Conservation (phyloP, 37 sponge, comb jelly and placozoan species). For the Ephydatia muelleri region DNA sequence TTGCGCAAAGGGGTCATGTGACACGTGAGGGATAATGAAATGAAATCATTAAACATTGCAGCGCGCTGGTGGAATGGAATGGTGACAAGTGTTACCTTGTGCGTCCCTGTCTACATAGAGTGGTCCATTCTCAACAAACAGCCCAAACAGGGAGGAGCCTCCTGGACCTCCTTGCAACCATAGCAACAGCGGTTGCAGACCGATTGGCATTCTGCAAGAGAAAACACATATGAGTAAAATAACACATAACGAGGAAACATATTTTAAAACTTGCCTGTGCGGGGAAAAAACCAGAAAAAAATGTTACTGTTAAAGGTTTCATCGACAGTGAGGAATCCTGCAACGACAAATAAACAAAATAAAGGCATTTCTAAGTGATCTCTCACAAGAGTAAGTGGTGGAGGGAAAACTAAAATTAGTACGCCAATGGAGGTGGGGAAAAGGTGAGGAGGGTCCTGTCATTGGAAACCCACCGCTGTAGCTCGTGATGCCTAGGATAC, state of each 20-base stretch:
- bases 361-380: no score
- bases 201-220: constrained; percentile 33
- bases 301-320: constrained; percentile 68
- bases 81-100: constrained; percentile 19
- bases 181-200: constrained; percentile 75
- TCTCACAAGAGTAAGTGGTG: not conserved
- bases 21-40: no score
- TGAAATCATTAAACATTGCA: no score
- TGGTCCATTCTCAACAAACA: constrained; percentile 90
- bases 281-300: constrained; percentile 89
- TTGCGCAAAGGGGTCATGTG: not conserved
- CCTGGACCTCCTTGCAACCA: constrained; percentile 97
- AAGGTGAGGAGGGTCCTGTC: not conserved
- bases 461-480: not conserved
- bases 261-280: no score
- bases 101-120: constrained; percentile 55
- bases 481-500: not conserved
- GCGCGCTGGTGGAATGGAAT: not conserved
- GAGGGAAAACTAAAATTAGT: not conserved
- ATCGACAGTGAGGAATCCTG: constrained; percentile 85
- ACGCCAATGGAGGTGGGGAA: not conserved
- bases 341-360: not conserved
- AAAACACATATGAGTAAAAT: not conserved
- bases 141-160: constrained; percentile 84
- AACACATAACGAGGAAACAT: not conserved